Percentiles rank a stretch among this genome's conserved stretches.
phyloP scores from a whole-genome alignment of 1,140 invertebrate genomes.

The Solenopsis invicta region DNA sequence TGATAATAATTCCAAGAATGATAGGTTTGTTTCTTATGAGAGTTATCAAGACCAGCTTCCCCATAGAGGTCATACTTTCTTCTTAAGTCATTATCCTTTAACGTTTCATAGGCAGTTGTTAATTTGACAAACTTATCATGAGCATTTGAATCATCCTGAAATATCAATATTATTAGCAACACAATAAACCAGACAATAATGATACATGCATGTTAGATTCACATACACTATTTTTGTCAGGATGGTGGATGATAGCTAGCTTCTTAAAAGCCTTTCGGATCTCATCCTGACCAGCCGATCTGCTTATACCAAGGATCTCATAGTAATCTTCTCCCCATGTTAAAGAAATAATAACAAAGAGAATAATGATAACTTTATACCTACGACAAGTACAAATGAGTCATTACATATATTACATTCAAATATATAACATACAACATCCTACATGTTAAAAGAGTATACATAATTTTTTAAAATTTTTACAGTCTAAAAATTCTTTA shows the following conservation, averaged over 20 bases:
- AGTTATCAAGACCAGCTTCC: constrained; percentile 88
- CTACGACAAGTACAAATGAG: constrained; percentile 59
- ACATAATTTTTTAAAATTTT: too few species aligned
- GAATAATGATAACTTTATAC: constrained; percentile 59
- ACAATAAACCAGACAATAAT: neutral
- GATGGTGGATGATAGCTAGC: constrained; percentile 93
- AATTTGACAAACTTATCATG: constrained; percentile 93
- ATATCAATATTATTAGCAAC: constrained; percentile 65
- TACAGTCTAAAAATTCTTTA: too few species aligned
- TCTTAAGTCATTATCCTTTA: constrained; percentile 92
- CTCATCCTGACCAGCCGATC: constrained; percentile 91
- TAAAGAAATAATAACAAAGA: constrained; percentile 70
- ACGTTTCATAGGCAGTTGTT: constrained; percentile 93
- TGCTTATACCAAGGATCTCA: constrained; percentile 90
- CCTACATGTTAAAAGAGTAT: neutral
- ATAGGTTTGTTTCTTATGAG: constrained; percentile 88
- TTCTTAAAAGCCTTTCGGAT: constrained; percentile 95
- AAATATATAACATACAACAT: neutral
- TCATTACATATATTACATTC: neutral
- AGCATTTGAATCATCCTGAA: constrained; percentile 90
- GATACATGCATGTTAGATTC: constrained; percentile 6
- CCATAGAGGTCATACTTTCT: constrained; percentile 94
- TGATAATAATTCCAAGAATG: constrained; percentile 94
- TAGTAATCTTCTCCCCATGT: constrained; percentile 87
- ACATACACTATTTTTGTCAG: constrained; percentile 93